Evolutionary conservation across 1,140 invertebrate species (phyloP).

Genomic region (Hestina assimilis): DNA sequence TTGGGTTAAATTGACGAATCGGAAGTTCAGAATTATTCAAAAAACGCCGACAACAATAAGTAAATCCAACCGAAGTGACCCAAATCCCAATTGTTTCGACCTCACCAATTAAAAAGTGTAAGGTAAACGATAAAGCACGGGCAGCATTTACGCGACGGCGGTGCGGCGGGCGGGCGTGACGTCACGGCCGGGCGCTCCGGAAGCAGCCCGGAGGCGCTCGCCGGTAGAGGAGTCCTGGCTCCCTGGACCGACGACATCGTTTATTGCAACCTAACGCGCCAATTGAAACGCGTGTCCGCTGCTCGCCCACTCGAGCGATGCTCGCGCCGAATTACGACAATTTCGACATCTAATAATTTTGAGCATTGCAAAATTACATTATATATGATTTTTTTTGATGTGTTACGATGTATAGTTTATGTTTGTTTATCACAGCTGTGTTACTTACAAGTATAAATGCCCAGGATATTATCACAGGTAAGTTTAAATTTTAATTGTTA

Average conservation of each 20-base stretch:
- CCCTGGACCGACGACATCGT: conserved; percentile 57
- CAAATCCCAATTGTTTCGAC: conserved; percentile 75
- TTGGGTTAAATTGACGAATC: conserved; percentile 18
- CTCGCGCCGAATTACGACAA: conserved; percentile 44
- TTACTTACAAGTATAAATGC: conserved; percentile 35
- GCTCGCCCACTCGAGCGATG: conserved; percentile 51
- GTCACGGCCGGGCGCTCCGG: conserved; percentile 61
- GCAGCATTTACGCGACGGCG: conserved; percentile 43
- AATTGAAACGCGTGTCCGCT: conserved; percentile 73
- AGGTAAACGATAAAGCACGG: conserved; percentile 57
- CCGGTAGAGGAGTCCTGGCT: conserved; percentile 56
- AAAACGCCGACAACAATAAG: conserved; percentile 41
- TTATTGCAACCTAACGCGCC: conserved; percentile 64
- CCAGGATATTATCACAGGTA: conserved; percentile 43
- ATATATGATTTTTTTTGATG: conserved; percentile 1
- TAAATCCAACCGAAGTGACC: conserved; percentile 61
- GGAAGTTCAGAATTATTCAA: conserved; percentile 29
- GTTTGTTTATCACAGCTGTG: conserved; percentile 36
- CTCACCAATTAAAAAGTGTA: conserved; percentile 75
- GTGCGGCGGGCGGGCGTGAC: conserved; percentile 47
- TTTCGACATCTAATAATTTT: conserved; percentile 43
- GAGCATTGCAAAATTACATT: conserved; percentile 20
- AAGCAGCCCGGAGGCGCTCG: conserved; percentile 52
- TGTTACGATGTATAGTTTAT: conserved; percentile 42
- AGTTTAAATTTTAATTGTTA: no score